These are phyloP conservation scores for Larimichthys crocea DNA, from an alignment of 2,113 vertebrate genomes.

Conservation along the genomic window DNA sequence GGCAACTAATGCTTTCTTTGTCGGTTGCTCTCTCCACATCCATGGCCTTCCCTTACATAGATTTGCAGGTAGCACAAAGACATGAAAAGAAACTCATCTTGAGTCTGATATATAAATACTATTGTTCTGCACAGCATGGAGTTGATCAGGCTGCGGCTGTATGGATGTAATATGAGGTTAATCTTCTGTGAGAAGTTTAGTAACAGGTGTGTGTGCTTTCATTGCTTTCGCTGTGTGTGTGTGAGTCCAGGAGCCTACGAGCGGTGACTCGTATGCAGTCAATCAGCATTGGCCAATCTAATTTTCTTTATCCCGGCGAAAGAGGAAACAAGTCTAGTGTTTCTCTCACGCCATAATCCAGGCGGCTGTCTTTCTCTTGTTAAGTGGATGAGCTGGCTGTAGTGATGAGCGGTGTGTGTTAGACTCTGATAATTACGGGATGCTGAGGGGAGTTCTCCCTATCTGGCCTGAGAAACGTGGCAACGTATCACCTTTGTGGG, in stretches of 20 bases:
- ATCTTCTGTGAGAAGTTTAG: constrained; percentile 59
- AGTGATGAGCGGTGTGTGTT: constrained; percentile 35
- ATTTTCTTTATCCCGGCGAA: constrained; percentile 18
- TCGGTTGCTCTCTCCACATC: constrained; percentile 24
- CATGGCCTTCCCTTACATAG: constrained; percentile 33
- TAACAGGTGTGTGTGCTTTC: constrained; percentile 39
- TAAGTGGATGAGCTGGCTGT: constrained; percentile 21
- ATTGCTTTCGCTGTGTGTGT: constrained; percentile 1
- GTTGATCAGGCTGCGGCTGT: constrained; percentile 22
- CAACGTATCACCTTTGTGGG: constrained; percentile 56
- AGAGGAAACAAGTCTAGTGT: constrained; percentile 23
- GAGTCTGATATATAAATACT: constrained; percentile 32
- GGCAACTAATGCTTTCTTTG: constrained; percentile 41
- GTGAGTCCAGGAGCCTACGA: constrained; percentile 4
- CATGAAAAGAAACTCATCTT: constrained; percentile 41
- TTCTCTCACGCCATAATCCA: constrained; percentile 22
- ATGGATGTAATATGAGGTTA: constrained; percentile 52
- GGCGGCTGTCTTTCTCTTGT: constrained; percentile 6
- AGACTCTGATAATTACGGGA: constrained; percentile 57
- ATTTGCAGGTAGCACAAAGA: constrained; percentile 51
- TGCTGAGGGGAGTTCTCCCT: constrained; percentile 48
- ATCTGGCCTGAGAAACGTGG: constrained; percentile 48
- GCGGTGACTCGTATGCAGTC: constrained; percentile 14
- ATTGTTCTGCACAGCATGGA: constrained; percentile 27
- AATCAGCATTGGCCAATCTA: constrained; percentile 1